These are phyloP conservation scores for Ophraella communa DNA, from an alignment of 2,888 invertebrate species.

Conservation along the genomic window DNA sequence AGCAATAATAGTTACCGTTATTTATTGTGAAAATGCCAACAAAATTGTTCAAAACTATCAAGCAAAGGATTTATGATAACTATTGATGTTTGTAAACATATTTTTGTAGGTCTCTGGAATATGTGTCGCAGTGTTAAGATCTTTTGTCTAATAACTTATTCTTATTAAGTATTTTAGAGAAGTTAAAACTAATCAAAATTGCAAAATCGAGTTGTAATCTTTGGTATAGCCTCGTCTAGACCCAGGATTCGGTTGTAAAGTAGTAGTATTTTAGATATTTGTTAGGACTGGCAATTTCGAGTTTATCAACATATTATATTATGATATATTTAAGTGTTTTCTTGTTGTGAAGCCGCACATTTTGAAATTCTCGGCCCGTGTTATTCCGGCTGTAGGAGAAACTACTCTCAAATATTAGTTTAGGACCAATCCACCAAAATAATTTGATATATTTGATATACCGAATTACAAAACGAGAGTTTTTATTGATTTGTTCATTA, in stretches of 20 bases:
- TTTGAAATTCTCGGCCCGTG: conserved; percentile 46
- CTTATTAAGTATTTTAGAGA: background rate
- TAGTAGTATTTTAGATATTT: conserved; percentile 52
- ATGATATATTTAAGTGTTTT: conserved; percentile 57
- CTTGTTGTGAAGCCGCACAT: conserved; percentile 58
- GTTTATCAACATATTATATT: conserved; percentile 52
- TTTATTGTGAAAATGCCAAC: background rate
- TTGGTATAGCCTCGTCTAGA: conserved; percentile 31
- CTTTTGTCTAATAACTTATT: background rate
- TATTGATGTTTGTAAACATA: background rate
- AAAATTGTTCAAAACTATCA: background rate
- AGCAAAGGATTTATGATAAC: background rate
- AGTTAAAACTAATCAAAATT: conserved; percentile 1
- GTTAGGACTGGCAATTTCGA: conserved; percentile 57
- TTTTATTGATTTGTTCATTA: background rate
- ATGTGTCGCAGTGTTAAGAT: background rate
- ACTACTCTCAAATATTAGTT: conserved; percentile 1
- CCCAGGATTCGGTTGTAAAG: conserved; percentile 38
- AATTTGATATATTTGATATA: background rate
- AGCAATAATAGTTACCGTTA: background rate
- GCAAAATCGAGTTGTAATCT: conserved; percentile 27
- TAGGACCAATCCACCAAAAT: conserved; percentile 2
- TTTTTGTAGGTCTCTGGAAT: background rate
- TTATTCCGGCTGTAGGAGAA: conserved; percentile 54
- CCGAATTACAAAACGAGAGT: background rate